phyloP scores from a whole-genome alignment of 2,113 vertebrate species.

The Marmota monax region DNA sequence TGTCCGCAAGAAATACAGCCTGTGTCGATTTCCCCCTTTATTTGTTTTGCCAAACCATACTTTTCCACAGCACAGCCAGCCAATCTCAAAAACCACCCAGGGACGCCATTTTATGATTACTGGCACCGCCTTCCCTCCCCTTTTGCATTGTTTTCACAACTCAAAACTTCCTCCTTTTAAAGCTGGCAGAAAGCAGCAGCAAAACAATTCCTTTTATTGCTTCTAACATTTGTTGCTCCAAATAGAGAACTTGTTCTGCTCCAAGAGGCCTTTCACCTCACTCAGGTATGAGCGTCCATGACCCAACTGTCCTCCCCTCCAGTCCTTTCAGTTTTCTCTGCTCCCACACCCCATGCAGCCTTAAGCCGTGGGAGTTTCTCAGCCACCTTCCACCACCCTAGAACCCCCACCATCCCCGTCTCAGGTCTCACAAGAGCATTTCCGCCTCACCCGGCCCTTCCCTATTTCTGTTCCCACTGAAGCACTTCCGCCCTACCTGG shows the following conservation, averaged over 20 bases:
- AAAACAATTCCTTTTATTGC: neutral
- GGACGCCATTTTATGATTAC: neutral
- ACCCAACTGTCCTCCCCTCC: fast-evolving
- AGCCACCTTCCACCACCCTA: neutral
- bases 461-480: neutral
- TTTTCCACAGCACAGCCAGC: neutral
- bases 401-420: too few relatives aligned
- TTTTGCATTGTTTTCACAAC: neutral
- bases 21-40: neutral
- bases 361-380: fast-evolving
- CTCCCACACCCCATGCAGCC: neutral
- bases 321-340: neutral
- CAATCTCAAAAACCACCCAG: neutral
- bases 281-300: fast-evolving
- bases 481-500: neutral
- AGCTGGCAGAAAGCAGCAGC: neutral
- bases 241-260: neutral
- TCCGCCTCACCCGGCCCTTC: neutral
- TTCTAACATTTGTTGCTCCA: neutral
- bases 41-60: constrained; percentile 53
- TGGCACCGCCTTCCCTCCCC: neutral
- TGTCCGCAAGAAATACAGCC: constrained; percentile 71
- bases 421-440: fast-evolving
- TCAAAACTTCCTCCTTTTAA: neutral
- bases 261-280: neutral